These are phyloP conservation scores for Phaethon lepturus DNA, from an alignment of 2,113 vertebrate genomes.

Conservation along the genomic window DNA sequence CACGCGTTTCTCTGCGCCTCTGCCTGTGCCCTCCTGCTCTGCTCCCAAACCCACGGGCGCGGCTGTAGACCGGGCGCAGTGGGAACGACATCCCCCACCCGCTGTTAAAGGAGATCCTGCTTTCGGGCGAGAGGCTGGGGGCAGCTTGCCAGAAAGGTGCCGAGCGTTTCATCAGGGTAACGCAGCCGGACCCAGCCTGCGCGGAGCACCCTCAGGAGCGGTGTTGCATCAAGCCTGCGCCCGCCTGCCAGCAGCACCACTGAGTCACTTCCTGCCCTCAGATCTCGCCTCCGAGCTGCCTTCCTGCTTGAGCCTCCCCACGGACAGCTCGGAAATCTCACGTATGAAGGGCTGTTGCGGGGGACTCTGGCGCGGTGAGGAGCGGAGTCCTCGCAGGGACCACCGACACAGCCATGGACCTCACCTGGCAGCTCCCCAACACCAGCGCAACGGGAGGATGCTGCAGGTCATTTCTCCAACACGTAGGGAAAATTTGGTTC, in stretches of 20 bases:
- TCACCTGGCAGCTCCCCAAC: not conserved
- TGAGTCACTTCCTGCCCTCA: conserved; percentile 32
- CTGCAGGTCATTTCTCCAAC: not conserved
- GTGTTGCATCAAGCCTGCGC: not conserved
- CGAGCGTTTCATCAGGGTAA: not conserved
- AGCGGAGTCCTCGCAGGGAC: not conserved
- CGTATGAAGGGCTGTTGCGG: accelerated
- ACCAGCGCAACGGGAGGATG: not conserved
- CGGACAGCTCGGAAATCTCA: accelerated
- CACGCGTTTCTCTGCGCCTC: accelerated
- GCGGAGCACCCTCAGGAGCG: not conserved
- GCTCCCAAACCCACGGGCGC: not conserved
- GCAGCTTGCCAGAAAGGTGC: not conserved
- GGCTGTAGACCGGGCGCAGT: accelerated
- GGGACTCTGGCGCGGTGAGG: accelerated
- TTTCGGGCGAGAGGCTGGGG: not conserved
- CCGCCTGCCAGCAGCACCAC: not conserved
- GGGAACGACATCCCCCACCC: not conserved
- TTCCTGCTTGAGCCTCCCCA: not conserved
- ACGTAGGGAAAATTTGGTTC: not conserved
- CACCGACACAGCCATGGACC: not conserved
- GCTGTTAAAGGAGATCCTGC: not conserved
- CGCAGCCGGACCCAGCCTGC: not conserved
- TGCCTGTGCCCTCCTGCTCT: not conserved
- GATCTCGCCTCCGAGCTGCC: not conserved